Conservation (phyloP, 1,140 invertebrate species). For the Caenorhabditis briggsae region DNA sequence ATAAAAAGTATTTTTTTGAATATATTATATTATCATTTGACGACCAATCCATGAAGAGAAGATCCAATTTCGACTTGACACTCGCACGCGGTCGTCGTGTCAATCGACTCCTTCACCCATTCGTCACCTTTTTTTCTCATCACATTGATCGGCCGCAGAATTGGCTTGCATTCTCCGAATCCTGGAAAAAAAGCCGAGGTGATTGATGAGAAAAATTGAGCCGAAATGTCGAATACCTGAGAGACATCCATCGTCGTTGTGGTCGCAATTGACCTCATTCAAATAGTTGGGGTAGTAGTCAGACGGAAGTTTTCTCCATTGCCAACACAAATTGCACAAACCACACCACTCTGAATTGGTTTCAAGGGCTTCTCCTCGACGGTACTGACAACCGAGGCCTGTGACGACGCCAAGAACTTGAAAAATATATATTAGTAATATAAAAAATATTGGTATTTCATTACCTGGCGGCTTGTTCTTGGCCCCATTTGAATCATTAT, state of each 20-base stretch:
- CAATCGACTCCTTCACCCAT: conserved; percentile 57
- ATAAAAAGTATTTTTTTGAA: no score
- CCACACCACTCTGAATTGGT: conserved; percentile 47
- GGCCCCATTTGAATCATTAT: not conserved
- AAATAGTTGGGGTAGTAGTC: conserved; percentile 59
- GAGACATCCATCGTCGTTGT: conserved; percentile 56
- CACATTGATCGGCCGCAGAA: conserved; percentile 54
- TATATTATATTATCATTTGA: conserved; percentile 19
- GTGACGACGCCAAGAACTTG: conserved; percentile 59
- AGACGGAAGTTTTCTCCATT: conserved; percentile 57
- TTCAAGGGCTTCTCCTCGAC: conserved; percentile 45
- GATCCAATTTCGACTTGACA: conserved; percentile 62
- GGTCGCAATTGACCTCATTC: conserved; percentile 63
- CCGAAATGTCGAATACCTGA: conserved; percentile 46
- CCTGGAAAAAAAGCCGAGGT: conserved; percentile 55
- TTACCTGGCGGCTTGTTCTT: not conserved
- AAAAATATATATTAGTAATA: not conserved
- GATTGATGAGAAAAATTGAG: conserved; percentile 12
- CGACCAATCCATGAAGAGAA: conserved; percentile 42
- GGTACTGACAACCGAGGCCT: conserved; percentile 53
- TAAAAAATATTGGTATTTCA: no score
- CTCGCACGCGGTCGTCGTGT: conserved; percentile 53
- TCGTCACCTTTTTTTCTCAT: conserved; percentile 46
- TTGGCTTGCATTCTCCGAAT: conserved; percentile 58
- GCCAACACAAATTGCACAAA: conserved; percentile 62